Base-by-base conservation (phyloP, 2,113 vertebrate species). In the Crotalus viridis region DNA sequence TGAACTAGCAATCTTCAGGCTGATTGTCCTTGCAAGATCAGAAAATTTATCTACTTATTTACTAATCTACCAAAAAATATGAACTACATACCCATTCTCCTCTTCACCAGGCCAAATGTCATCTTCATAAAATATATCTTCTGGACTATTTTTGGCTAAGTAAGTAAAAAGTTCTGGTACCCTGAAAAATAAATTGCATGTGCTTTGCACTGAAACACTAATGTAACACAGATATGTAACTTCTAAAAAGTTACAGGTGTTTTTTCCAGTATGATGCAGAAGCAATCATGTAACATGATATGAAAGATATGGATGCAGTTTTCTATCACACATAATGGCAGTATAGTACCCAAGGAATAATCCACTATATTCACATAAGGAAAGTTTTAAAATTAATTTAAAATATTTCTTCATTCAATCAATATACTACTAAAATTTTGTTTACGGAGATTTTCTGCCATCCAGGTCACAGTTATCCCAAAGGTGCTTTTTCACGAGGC, bases 111-210 rank as follows among this genome's bases (percentile, higher is more conserved):
- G 98, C 99, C 99, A 99, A 97, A 99, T 98, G 92, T 99, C 99
- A 94, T 99, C 99, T 97, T 99, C 99, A 69, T 99, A 99, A 97
- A 99, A 99, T 74, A 99, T 97, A 94, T 99, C 99, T 90, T 99
- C 99, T 39, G 99, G 98, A 94, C 98, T 98, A 92, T 99, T 99
- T 97, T 98, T 99, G 93, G 99, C 98, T 96, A 99, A 97, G 0
- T 97, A 96, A 95, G 96, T 97, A 94, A 99, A 99, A 0, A 99
- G 98, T 95, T 99, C 99, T 48, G 99, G 98, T 94, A 98, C 99
- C 93, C 99, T 99, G 15, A 81, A 81, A 81, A 81, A 39, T 39
- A 81, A 81, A 17, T 81, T 81, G 33, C 17, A 39, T 39, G 21
- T 81, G 69, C 15, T 81, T 81, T 81, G 69, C n/a, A 81, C 3